Percentiles rank a stretch among this genome's conserved stretches.
These are phyloP conservation scores for Clarias batrachus DNA, from an alignment of 2,113 vertebrate genomes.

Conservation along the genomic window DNA sequence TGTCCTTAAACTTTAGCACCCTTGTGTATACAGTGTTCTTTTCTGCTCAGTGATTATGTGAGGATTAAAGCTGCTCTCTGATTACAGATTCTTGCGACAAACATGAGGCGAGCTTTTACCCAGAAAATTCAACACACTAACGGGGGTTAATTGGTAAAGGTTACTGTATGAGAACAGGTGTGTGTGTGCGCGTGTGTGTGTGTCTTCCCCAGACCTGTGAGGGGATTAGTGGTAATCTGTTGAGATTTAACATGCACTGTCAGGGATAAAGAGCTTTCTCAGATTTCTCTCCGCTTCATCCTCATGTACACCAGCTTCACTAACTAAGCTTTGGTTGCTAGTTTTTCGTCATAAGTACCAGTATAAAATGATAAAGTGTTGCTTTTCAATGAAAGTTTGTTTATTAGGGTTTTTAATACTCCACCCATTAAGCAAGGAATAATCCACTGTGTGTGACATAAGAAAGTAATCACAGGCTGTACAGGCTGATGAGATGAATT, in stretches of 20 bases:
- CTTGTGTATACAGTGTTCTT: slow-evolving; percentile 7
- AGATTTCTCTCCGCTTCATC: not conserved
- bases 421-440: too few relatives aligned
- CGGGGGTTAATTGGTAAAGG: slow-evolving; percentile 71
- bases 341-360: not conserved
- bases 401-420: not conserved
- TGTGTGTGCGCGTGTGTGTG: slow-evolving; percentile 41
- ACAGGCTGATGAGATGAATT: too few relatives aligned
- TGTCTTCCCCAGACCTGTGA: slow-evolving; percentile 55
- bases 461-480: too few relatives aligned
- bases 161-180: slow-evolving; percentile 70
- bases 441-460: too few relatives aligned
- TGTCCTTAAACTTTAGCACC: slow-evolving; percentile 6
- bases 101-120: slow-evolving; percentile 57
- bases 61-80: slow-evolving; percentile 58
- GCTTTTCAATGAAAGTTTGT: not conserved
- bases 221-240: slow-evolving; percentile 10
- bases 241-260: slow-evolving; percentile 14
- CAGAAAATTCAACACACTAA: slow-evolving; percentile 63
- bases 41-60: not conserved
- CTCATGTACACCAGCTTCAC: not conserved
- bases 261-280: slow-evolving; percentile 12
- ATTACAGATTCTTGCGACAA: slow-evolving; percentile 65
- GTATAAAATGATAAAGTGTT: not conserved
- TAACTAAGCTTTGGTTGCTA: not conserved